Evolutionary conservation across 2,888 invertebrate genomes (phyloP).

Genomic region (Odiellus spinosus): DNA sequence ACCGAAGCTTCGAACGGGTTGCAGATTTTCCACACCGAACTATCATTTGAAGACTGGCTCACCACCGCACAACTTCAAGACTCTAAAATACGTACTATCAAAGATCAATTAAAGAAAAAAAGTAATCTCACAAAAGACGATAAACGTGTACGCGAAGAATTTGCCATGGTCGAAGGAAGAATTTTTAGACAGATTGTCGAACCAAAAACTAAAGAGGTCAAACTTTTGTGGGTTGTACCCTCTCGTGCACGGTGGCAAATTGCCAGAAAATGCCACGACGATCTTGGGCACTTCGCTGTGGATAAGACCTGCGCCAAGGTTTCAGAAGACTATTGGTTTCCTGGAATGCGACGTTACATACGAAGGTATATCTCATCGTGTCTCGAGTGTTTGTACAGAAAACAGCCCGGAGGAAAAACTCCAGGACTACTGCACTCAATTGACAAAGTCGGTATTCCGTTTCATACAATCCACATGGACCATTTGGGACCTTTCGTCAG

Average conservation of each 20-base stretch:
- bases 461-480: not conserved
- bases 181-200: not conserved
- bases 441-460: not conserved
- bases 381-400: too few species aligned
- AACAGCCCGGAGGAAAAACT: not conserved
- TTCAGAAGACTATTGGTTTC: not conserved
- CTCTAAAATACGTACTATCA: not conserved
- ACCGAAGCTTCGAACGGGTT: not conserved
- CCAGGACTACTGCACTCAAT: not conserved
- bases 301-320: not conserved
- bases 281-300: conserved; percentile 1
- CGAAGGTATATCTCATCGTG: not conserved
- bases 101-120: not conserved
- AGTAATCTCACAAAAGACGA: not conserved
- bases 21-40: not conserved
- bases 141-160: not conserved
- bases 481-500: conserved; percentile 1
- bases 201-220: not conserved
- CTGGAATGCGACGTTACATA: not conserved
- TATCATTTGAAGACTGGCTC: not conserved
- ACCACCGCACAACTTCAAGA: not conserved
- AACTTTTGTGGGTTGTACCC: not conserved
- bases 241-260: not conserved
- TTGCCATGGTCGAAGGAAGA: not conserved
- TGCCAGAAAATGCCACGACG: not conserved